Evolutionary conservation across 2,888 invertebrate species (phyloP).

Genomic region (Acanthosepion lycidas): DNA sequence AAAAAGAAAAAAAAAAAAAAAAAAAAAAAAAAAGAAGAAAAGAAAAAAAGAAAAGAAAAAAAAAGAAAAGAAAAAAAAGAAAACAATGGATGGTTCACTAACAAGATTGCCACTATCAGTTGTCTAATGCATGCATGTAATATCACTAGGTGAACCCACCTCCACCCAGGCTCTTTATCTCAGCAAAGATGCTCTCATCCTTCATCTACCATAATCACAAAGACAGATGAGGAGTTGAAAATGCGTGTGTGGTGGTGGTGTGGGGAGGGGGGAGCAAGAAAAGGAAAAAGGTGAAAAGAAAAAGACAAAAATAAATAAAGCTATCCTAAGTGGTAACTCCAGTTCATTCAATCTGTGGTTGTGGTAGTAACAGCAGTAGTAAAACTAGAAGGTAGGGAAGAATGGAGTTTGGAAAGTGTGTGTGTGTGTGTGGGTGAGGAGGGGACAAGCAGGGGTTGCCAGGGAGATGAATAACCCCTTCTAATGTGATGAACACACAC

Average conservation of each 20-base stretch:
- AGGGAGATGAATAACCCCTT: neutral
- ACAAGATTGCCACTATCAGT: slow-evolving; percentile 33
- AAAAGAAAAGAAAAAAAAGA: neutral
- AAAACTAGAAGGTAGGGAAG: neutral
- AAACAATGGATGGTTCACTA: too few species aligned
- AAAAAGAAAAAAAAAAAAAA: neutral
- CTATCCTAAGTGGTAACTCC: slow-evolving; percentile 20
- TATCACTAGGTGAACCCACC: neutral
- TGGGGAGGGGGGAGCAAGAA: neutral
- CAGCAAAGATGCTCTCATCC: neutral
- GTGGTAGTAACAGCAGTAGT: neutral
- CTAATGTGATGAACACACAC: neutral
- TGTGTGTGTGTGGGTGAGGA: neutral
- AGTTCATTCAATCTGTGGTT: neutral
- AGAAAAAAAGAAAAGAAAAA: neutral
- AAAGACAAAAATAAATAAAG: neutral
- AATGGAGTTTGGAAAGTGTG: neutral
- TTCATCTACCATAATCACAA: slow-evolving; percentile 8
- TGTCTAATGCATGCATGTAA: slow-evolving; percentile 14
- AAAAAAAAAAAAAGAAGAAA: too few species aligned
- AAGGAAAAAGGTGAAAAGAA: neutral
- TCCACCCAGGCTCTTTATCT: neutral
- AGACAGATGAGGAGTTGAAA: slow-evolving; percentile 18
- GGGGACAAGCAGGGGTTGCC: neutral
- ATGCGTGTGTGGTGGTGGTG: neutral